Conservation (phyloP, 2,113 vertebrate genomes). For the Xiphophorus couchianus region DNA sequence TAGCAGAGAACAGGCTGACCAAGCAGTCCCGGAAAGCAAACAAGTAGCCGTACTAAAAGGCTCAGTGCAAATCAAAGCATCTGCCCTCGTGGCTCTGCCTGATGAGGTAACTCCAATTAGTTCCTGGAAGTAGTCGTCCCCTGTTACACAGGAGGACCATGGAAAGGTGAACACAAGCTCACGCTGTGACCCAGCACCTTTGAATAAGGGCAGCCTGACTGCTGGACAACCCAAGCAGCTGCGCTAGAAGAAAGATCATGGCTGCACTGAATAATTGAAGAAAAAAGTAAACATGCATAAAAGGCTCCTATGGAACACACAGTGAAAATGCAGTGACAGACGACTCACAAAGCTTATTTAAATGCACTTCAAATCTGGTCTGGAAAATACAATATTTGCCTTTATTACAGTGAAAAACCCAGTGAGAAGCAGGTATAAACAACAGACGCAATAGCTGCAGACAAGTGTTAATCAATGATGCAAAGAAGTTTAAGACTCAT, state of each 20-base stretch:
- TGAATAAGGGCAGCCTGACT: conserved; percentile 47
- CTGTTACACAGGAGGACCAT: not conserved
- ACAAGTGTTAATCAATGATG: not conserved
- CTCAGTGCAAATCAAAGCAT: conserved; percentile 33
- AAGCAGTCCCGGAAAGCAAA: conserved; percentile 57
- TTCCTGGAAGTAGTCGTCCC: conserved; percentile 46
- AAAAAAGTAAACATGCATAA: too few relatives aligned
- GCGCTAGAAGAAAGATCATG: not conserved
- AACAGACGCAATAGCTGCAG: not conserved
- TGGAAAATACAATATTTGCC: too few relatives aligned
- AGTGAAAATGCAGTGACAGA: not conserved
- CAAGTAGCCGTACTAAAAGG: conserved; percentile 42
- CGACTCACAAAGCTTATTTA: not conserved
- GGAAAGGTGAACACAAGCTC: conserved; percentile 12
- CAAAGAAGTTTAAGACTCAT: not conserved
- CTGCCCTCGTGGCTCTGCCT: conserved; percentile 11
- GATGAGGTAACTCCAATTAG: conserved; percentile 29
- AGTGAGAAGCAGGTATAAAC: too few relatives aligned
- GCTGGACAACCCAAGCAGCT: not conserved
- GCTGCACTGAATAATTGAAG: not conserved
- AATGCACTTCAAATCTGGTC: not conserved
- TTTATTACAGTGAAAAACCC: too few relatives aligned
- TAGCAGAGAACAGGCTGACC: conserved; percentile 60
- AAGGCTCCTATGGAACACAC: not conserved
- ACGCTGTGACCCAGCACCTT: conserved; percentile 21